phyloP scores from a whole-genome alignment of 2,888 invertebrate species.

The Drosophila tripunctata region DNA sequence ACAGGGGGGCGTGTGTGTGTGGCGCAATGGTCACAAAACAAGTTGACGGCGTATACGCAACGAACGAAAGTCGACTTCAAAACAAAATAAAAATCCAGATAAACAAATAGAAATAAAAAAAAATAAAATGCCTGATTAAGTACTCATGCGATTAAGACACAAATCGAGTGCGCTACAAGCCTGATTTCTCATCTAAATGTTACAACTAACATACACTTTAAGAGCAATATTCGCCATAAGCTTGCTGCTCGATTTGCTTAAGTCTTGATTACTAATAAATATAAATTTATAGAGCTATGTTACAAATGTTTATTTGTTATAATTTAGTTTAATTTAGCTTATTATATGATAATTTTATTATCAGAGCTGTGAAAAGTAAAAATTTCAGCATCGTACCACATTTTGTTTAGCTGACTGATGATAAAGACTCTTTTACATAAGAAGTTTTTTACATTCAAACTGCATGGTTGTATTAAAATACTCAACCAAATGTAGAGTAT shows the following conservation, averaged over 20 bases:
- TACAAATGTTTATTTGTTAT: no score
- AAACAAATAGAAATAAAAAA: conserved; percentile 22
- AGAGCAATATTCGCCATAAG: no score
- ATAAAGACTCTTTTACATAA: no score
- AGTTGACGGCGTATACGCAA: conserved; percentile 60
- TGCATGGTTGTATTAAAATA: background rate
- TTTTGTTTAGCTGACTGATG: no score
- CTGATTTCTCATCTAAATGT: background rate
- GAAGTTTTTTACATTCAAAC: no score
- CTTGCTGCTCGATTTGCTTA: no score
- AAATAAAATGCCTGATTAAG: conserved; percentile 35
- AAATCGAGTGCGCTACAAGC: conserved; percentile 27
- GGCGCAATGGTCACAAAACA: conserved; percentile 51
- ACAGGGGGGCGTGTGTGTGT: conserved; percentile 12
- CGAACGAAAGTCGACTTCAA: conserved; percentile 71
- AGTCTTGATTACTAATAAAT: no score
- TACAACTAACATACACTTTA: background rate
- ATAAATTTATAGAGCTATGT: no score
- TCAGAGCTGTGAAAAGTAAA: no score
- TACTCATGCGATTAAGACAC: conserved; percentile 1
- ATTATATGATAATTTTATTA: no score
- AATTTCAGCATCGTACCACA: no score
- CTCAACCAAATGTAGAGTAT: conserved; percentile 16
- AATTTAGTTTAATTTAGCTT: no score
- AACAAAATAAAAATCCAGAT: conserved; percentile 62